Percentiles rank a stretch among this genome's conserved stretches.
These are phyloP conservation scores for Aphelenchoides besseyi DNA, from an alignment of 1,140 invertebrate species.

Conservation along the genomic window DNA sequence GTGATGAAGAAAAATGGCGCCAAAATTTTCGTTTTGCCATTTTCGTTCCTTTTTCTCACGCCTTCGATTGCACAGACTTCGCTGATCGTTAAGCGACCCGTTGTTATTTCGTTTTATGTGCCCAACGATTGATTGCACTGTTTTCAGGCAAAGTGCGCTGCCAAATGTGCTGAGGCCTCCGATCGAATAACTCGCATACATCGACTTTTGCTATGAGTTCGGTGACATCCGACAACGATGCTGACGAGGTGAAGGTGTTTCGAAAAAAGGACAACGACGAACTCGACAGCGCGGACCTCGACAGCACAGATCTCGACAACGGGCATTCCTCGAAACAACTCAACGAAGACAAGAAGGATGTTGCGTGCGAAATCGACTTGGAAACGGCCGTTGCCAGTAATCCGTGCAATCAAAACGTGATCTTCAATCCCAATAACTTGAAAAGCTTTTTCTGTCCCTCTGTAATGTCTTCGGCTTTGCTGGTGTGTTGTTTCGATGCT, in stretches of 20 bases:
- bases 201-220: conserved; percentile 9
- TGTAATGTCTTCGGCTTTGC: too few species aligned
- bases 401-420: not conserved
- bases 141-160: not conserved
- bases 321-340: conserved; percentile 21
- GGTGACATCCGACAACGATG: conserved; percentile 18
- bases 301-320: too few species aligned
- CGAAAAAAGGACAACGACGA: conserved; percentile 17
- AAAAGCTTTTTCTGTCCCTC: too few species aligned
- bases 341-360: conserved; percentile 32
- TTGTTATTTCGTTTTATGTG: not conserved
- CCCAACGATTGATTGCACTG: not conserved
- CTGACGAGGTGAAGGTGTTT: conserved; percentile 31
- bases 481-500: too few species aligned
- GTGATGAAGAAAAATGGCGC: too few species aligned
- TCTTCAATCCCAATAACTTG: not conserved
- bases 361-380: conserved; percentile 25
- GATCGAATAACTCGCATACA: too few species aligned
- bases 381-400: conserved; percentile 10
- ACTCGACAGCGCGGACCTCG: conserved; percentile 9
- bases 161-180: not conserved
- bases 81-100: too few species aligned
- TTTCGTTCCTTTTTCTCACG: too few species aligned
- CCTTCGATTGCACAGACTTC: too few species aligned
- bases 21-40: too few species aligned